These are phyloP conservation scores for Anastrepha obliqua DNA, from an alignment of 1,140 invertebrate species.

Conservation along the genomic window DNA sequence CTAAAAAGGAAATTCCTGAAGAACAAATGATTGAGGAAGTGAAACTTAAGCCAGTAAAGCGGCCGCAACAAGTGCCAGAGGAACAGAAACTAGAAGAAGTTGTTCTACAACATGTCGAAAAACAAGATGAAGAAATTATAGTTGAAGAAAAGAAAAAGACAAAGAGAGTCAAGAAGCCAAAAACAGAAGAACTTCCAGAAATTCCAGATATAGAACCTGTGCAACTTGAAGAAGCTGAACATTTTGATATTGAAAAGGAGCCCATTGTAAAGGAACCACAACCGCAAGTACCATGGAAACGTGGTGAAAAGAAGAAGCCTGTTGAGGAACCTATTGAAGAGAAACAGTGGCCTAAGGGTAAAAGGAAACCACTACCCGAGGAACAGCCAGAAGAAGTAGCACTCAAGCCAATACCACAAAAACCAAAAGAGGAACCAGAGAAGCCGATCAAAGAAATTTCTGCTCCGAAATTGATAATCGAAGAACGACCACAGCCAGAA, in stretches of 20 bases:
- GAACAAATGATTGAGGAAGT: conserved; percentile 70
- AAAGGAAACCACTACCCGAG: conserved; percentile 72
- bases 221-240: conserved; percentile 68
- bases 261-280: conserved; percentile 69
- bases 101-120: conserved; percentile 75
- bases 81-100: conserved; percentile 74
- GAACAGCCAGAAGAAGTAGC: conserved; percentile 74
- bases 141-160: conserved; percentile 68
- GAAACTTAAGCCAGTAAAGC: conserved; percentile 70
- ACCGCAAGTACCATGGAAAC: conserved; percentile 70
- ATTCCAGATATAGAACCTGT: conserved; percentile 67
- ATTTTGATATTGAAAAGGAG: conserved; percentile 72
- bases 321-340: conserved; percentile 73
- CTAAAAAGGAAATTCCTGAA: conserved; percentile 67
- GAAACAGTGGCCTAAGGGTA: conserved; percentile 74
- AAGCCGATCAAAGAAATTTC: conserved; percentile 67
- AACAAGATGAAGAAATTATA: conserved; percentile 69
- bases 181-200: conserved; percentile 67
- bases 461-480: conserved; percentile 66
- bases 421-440: conserved; percentile 66
- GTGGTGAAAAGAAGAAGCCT: conserved; percentile 69
- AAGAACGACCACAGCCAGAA: conserved; percentile 65
- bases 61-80: conserved; percentile 66
- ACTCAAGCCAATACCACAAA: conserved; percentile 75
- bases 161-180: conserved; percentile 68